These are phyloP conservation scores for Colletes latitarsis DNA, from an alignment of 1,140 invertebrate species.

Conservation along the genomic window DNA sequence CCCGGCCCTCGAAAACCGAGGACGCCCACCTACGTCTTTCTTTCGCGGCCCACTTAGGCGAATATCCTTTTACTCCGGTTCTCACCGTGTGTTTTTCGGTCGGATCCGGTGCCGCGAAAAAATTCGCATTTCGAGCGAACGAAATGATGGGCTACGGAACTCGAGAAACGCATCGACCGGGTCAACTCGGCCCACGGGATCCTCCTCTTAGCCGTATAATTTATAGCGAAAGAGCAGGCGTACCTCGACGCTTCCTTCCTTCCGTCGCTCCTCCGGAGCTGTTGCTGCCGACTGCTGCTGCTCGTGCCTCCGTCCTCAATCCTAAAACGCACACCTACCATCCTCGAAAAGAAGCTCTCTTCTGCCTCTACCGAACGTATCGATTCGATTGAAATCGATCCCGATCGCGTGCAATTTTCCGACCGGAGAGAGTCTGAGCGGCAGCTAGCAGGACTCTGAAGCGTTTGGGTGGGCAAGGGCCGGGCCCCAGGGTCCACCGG, in stretches of 20 bases:
- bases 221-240: conserved; percentile 72
- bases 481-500: background rate
- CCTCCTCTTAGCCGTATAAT: conserved; percentile 72
- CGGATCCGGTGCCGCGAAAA: conserved; percentile 32
- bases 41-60: conserved; percentile 47
- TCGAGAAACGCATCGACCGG: conserved; percentile 27
- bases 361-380: background rate
- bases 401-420: conserved; percentile 16
- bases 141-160: conserved; percentile 70
- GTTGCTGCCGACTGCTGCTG: background rate
- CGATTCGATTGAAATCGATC: conserved; percentile 15
- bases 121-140: conserved; percentile 42
- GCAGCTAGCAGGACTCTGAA: no score
- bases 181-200: conserved; percentile 36
- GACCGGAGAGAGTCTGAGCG: no score
- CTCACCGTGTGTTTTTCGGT: conserved; percentile 45
- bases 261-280: background rate
- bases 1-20: background rate
- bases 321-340: conserved; percentile 40
- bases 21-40: conserved; percentile 12
- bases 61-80: conserved; percentile 29
- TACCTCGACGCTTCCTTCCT: background rate
- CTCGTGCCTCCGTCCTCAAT: conserved; percentile 25
- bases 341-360: no score
- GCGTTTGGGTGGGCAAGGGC: background rate